Conservation (phyloP, 1,140 invertebrate species). For the Oedothorax gibbosus region DNA sequence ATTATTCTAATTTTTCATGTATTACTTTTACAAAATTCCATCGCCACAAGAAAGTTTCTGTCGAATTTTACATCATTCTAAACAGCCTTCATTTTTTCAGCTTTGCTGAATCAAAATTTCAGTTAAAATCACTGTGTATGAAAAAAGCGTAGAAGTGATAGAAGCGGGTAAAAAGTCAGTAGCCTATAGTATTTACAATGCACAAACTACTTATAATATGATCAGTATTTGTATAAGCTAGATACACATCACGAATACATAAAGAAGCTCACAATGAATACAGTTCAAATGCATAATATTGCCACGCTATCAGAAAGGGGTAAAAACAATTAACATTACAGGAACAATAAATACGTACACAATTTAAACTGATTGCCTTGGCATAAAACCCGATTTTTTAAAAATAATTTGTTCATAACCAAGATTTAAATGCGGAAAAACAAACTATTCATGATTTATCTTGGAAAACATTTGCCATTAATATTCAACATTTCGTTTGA, state of each 20-base stretch:
- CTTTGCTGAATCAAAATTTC: too few species aligned
- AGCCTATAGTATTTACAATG: constrained; percentile 49
- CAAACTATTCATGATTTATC: too few species aligned
- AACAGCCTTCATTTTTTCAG: too few species aligned
- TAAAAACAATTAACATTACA: constrained; percentile 51
- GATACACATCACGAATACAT: constrained; percentile 20
- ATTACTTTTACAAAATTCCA: too few species aligned
- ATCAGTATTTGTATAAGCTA: constrained; percentile 14
- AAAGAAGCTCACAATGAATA: constrained; percentile 56
- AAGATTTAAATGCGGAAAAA: constrained; percentile 9
- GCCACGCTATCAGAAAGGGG: constrained; percentile 19
- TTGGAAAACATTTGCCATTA: too few species aligned
- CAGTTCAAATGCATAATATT: constrained; percentile 42
- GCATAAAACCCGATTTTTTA: constrained; percentile 19
- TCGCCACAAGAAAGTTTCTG: too few species aligned
- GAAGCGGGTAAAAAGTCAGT: constrained; percentile 31
- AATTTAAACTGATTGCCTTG: constrained; percentile 51
- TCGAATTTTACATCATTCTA: too few species aligned
- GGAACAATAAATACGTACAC: constrained; percentile 44
- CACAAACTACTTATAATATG: constrained; percentile 41
- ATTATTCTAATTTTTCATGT: too few species aligned
- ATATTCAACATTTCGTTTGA: too few species aligned
- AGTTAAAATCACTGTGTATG: neutral
- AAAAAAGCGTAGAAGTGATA: constrained; percentile 35
- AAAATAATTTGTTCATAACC: constrained; percentile 27